Base-by-base conservation (phyloP, 1,140 invertebrate species). In the Brachystomella parvula region DNA sequence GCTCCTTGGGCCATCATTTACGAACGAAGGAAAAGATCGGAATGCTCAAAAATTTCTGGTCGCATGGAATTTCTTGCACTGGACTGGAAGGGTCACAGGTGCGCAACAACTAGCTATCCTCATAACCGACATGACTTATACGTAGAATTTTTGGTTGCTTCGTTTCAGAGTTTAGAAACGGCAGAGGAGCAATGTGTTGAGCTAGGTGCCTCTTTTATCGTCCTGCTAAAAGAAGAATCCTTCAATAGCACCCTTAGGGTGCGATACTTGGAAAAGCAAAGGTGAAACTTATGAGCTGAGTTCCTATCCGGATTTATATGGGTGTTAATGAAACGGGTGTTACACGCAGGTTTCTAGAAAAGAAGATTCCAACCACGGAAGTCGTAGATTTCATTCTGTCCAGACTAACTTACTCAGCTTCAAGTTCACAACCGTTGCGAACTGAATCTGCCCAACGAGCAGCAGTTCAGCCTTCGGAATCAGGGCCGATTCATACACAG, bases 201-300 rank as follows among this genome's bases (percentile, higher is more conserved):
- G 59, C 77, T 85, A 47, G 81, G 81, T 24, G 84, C 89, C 3
- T 79, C 81, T 53, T 82, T 86, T 74, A 81, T 89, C 26, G 80
- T 90, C 9, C 78, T 88, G 24, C 76, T 90, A 6, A 88, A 85
- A 72, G 84, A 84, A 63, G 78, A 78, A 0, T 87, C 89, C 71
- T 81, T 81, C 30, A 32, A 28, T 64, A 82, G 83, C 1, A 81
- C 70, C 21, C 77, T 87, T n/a, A 26, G 81, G 68, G 79, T 89
- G 47, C 77, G 83, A 49, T 81, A 79, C 19, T 83, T 82, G 78
- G 82, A 85, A 60, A 80, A 81, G 49, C 83, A 86, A 32, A 79
- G 79, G 79, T 78, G 75, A 69, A 49, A 3, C 2, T 12, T 59
- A 32, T 9, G 15, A 26, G 19, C 3, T 26, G 12, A 15, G 28